Percentiles rank a stretch among this genome's conserved stretches.
Evolutionary conservation across 2,797 vertebrate species (phyloP).

Genomic region (Scyliorhinus canicula): DNA sequence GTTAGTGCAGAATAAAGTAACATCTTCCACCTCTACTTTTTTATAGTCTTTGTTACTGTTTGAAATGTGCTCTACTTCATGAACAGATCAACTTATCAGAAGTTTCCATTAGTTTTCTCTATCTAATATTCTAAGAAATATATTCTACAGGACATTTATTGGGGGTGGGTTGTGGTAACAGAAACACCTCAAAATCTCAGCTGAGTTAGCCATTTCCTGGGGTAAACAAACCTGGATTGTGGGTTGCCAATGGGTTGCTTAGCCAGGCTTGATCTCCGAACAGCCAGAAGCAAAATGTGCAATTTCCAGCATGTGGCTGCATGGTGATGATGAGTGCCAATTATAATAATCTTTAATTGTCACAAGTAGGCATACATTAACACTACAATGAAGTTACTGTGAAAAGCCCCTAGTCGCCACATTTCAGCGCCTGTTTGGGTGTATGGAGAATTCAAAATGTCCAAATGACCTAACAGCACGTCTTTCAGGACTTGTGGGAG

Average conservation of each 20-base stretch:
- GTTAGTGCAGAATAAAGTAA: not conserved
- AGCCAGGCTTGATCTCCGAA: not conserved
- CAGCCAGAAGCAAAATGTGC: not conserved
- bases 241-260: not conserved
- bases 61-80: not conserved
- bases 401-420: no score
- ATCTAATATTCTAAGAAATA: not conserved
- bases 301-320: not conserved
- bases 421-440: no score
- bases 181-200: not conserved
- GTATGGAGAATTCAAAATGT: no score
- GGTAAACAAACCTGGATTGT: not conserved
- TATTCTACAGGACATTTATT: not conserved
- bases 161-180: not conserved
- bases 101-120: not conserved
- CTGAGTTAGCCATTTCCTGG: not conserved
- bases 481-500: no score
- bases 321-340: not conserved
- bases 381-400: no score
- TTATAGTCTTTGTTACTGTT: not conserved
- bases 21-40: not conserved
- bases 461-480: no score
- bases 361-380: no score
- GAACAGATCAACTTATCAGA: not conserved
- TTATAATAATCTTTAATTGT: no score